A percentile compares a stretch with the other conserved stretches of the same genome.
Evolutionary conservation across 2,797 vertebrate genomes (phyloP).

Genomic region (Masticophis lateralis): DNA sequence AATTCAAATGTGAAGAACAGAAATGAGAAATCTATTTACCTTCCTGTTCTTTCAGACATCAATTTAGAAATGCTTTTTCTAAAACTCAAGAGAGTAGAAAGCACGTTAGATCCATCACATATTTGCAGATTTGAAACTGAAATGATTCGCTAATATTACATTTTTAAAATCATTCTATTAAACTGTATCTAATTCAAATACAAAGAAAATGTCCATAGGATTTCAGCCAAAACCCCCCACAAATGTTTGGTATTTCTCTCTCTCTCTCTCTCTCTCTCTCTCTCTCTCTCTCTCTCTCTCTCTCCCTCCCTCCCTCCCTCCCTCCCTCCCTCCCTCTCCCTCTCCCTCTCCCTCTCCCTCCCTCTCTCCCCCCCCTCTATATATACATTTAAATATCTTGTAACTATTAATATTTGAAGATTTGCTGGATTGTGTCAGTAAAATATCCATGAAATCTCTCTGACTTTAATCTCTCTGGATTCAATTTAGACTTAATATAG

Average conservation of each 20-base stretch:
- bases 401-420: neutral
- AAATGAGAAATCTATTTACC: neutral
- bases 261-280: too few relatives aligned
- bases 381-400: neutral
- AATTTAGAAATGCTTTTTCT: neutral
- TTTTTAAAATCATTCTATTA: neutral
- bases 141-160: neutral
- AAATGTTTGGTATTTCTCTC: neutral
- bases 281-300: too few relatives aligned
- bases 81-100: neutral
- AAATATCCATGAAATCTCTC: conserved; percentile 11
- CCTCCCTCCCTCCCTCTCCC: too few relatives aligned
- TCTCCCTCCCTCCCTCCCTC: too few relatives aligned
- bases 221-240: neutral
- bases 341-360: too few relatives aligned
- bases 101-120: neutral
- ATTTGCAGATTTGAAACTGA: neutral
- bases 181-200: neutral
- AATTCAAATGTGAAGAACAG: neutral
- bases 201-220: neutral
- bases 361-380: too few relatives aligned
- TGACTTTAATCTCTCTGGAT: neutral
- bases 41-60: neutral
- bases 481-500: conserved; percentile 29
- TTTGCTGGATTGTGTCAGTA: neutral